Base-by-base conservation (phyloP, 2,797 vertebrate genomes). In the Anguilla marmorata region DNA sequence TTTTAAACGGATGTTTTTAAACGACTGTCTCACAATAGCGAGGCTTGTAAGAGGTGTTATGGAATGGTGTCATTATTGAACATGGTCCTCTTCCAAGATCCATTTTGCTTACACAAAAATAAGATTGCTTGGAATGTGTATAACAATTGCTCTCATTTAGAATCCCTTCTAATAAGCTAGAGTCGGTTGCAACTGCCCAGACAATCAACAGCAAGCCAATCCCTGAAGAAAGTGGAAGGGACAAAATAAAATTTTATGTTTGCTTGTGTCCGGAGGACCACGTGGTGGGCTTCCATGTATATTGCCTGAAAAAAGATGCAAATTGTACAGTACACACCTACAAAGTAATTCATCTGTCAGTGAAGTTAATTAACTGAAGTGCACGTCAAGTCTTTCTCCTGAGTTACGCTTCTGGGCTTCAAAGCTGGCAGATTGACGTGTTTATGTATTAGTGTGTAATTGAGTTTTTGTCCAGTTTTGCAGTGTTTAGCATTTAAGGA, bases 331-430 rank as follows among this genome's bases (percentile, higher is more conserved):
- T 9, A 9, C 72, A 84, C 74, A 91, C 11, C 84, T 90, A 74
- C 33, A 66, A 88, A 88, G 27, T 87, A 91, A 93, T 93, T 88
- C 66, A 66, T 91, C 86, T 91, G 90, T 90, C 86, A 89, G 50
- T 86, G 16, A 86, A 90, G 90, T 90, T 94, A 90, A 95, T 93
- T 93, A 91, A 93, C 33, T 89, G 92, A 94, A 95, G 89, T 91
- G 90, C 94, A 94, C 92, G 93, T 91, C 93, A 88, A 85, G 63
- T 54, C 52, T 79, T 8, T 80, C 69, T 33, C 33, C 60, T 89
- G 76, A 88, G 58, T 82, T 76, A 86, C 87, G 86, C 48, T 48
- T 69, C 33, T 33, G 33, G 74, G 82, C 87, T 56, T 56, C 27
- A 85, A 66, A 82, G 45, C 52, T 3, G 74, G 63, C 85, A 45